Percentiles rank a stretch among this genome's conserved stretches.
phyloP scores from a whole-genome alignment of 2,888 invertebrate species.

The Spisula subtruncata region DNA sequence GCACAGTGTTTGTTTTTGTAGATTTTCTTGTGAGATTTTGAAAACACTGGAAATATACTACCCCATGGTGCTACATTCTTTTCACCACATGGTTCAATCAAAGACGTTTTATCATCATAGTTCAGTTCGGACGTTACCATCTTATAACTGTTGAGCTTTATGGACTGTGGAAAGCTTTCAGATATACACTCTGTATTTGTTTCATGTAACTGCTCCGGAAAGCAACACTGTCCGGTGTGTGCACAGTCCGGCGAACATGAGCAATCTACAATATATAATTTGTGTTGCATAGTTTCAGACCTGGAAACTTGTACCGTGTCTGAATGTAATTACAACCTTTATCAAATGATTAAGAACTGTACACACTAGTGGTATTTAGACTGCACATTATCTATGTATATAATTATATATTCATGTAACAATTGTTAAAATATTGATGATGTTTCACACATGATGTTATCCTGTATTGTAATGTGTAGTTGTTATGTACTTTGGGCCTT shows the following conservation, averaged over 20 bases:
- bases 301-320: neutral
- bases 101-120: neutral
- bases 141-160: no score
- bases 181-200: neutral
- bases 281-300: neutral
- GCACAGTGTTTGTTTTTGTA: no score
- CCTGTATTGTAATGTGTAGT: no score
- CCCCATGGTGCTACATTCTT: constrained; percentile 15
- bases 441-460: neutral
- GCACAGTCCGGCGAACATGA: no score
- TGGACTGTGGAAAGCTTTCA: neutral
- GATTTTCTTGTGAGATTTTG: neutral
- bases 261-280: neutral
- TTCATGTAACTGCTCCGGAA: neutral
- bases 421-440: no score
- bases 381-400: neutral
- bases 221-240: neutral
- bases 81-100: neutral
- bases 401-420: neutral
- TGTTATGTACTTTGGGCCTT: no score
- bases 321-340: neutral
- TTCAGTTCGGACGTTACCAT: no score
- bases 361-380: neutral
- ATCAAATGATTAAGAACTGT: neutral
- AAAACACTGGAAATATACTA: neutral